Evolutionary conservation across 1,140 invertebrate genomes (phyloP).

Genomic region (Nixonia krombeini): DNA sequence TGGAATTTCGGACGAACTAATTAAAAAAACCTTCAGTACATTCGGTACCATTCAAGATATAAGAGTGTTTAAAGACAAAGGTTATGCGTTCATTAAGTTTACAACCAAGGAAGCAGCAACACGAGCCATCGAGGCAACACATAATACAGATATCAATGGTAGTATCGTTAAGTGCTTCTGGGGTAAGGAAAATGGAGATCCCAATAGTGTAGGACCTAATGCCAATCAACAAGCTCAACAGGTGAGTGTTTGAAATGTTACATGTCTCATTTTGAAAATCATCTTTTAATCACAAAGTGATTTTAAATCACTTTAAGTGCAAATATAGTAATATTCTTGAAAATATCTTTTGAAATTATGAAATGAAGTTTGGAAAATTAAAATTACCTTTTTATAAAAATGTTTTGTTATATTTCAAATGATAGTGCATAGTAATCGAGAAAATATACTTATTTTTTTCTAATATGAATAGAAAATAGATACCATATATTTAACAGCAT

Average conservation of each 20-base stretch:
- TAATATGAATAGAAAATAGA: too few relatives aligned
- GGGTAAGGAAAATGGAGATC: constrained; percentile 94
- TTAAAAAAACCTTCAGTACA: constrained; percentile 94
- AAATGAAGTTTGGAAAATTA: not conserved
- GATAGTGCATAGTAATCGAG: too few relatives aligned
- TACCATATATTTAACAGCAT: too few relatives aligned
- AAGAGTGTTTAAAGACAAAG: constrained; percentile 98
- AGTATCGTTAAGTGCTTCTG: constrained; percentile 99
- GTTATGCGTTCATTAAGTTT: constrained; percentile 99
- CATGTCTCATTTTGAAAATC: not conserved
- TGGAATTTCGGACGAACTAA: constrained; percentile 94
- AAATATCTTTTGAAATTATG: too few relatives aligned
- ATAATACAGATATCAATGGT: constrained; percentile 97
- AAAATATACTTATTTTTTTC: too few relatives aligned
- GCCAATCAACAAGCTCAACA: constrained; percentile 74
- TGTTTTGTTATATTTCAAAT: too few relatives aligned
- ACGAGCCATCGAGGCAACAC: constrained; percentile 95
- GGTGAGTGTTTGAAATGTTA: constrained; percentile 47
- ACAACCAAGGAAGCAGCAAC: constrained; percentile 97
- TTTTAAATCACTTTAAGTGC: too few relatives aligned
- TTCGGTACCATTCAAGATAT: constrained; percentile 98
- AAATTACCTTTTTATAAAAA: too few relatives aligned
- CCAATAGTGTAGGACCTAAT: constrained; percentile 75
- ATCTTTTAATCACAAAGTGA: not conserved
- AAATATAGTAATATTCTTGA: too few relatives aligned